Base-by-base conservation (phyloP, 2,888 invertebrate genomes). In the Leptinotarsa rubiginosa region DNA sequence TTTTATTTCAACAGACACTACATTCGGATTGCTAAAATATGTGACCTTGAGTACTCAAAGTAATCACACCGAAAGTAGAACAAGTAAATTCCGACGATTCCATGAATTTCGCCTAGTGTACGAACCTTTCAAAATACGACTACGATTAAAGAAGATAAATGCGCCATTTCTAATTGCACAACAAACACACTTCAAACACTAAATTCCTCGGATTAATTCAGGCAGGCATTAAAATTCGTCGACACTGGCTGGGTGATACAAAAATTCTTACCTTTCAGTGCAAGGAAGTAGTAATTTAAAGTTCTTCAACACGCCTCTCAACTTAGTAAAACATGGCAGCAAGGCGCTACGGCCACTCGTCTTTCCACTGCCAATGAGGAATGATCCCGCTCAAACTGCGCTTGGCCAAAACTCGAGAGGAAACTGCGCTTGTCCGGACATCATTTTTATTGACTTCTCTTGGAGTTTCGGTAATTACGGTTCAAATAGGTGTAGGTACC, bases 321-420 rank as follows among this genome's bases (percentile, higher is more conserved):
- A 76, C 78, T 90, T 91, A 92, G 91, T 91, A 92, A 92, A 93
- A 93, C 93, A 93, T 93, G 93, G 93, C 93, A 92, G 41, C 69
- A 69, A 41, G 69, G 56, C 86, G 83, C 85, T 83, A 83, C 81
- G 85, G 85, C 86, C 85, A 85, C 83, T 56, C 22, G 15, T 56
- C 15, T 18, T 22, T 56, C 15, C 20, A 22, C 52, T 85, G 84
- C 85, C 85, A 86, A 85, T 85, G 84, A 84, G 81, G 82, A 81
- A 78, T 77, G 77, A 81, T 83, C 84, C 84, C 84, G 85, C 85
- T 84, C 78, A 83, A 85, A 83, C 78, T 80, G 83, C 83, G 82
- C 82, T 76, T 81, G 83, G 81, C 81, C 82, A 81, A 47, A 47
- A 22, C 25, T 18, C 1, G 15, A 31, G 22, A 41, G 22, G n/a